Percentiles rank a stretch among this genome's conserved stretches.
Conservation (phyloP, 2,113 vertebrate genomes). For the Microcebus lehilahytsara region DNA sequence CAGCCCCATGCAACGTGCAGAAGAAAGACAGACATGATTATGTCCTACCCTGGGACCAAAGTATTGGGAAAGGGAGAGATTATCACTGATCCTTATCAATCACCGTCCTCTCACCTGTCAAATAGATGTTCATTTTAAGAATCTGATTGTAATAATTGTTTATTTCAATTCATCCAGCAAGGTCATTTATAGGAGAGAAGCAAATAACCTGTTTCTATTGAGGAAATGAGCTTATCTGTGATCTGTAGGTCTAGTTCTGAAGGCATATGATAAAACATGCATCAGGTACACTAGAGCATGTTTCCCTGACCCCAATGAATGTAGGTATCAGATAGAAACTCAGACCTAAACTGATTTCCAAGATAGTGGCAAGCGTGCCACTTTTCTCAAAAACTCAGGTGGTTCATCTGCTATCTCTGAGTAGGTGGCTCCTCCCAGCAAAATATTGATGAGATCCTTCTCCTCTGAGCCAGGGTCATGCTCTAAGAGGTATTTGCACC, state of each 20-base stretch:
- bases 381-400: neutral
- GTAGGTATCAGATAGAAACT: neutral
- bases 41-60: neutral
- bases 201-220: neutral
- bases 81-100: neutral
- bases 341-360: neutral
- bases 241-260: neutral
- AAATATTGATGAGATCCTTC: neutral
- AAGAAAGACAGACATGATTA: neutral
- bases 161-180: neutral
- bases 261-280: neutral
- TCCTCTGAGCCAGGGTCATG: neutral
- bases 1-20: neutral
- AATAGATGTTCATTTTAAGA: slow-evolving; percentile 24
- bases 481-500: neutral
- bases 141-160: neutral
- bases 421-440: neutral
- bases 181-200: neutral
- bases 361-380: neutral
- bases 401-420: neutral
- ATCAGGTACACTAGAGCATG: neutral
- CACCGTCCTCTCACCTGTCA: neutral
- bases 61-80: neutral
- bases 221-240: neutral
- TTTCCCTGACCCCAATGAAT: neutral